Conservation (phyloP, 2,888 invertebrate species). For the Metacarcinus magister region DNA sequence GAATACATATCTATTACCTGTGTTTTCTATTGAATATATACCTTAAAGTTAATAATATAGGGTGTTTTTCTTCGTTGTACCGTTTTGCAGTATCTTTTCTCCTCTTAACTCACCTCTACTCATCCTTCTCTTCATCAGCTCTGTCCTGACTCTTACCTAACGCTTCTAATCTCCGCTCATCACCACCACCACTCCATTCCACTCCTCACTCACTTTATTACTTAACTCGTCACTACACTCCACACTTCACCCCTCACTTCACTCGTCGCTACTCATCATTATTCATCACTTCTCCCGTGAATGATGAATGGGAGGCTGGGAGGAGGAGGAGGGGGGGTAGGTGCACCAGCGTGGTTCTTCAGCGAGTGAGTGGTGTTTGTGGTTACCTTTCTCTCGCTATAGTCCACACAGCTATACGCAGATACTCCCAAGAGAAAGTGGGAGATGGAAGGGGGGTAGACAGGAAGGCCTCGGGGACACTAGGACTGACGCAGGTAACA, state of each 20-base stretch:
- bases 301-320: not conserved
- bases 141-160: not conserved
- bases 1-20: not conserved
- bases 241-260: slow-evolving; percentile 27
- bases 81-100: not conserved
- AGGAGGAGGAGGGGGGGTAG: not conserved
- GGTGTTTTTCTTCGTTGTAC: no score
- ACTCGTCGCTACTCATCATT: slow-evolving; percentile 17
- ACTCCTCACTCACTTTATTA: slow-evolving; percentile 36
- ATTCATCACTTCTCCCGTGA: not conserved
- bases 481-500: slow-evolving; percentile 6
- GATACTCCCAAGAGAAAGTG: not conserved
- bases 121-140: not conserved
- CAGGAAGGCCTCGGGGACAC: not conserved
- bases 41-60: not conserved
- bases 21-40: not conserved
- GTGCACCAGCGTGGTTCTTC: not conserved
- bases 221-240: slow-evolving; percentile 36
- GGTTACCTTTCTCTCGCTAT: no score
- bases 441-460: not conserved
- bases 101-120: not conserved
- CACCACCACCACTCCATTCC: not conserved
- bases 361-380: not conserved
- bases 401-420: not conserved
- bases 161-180: slow-evolving; percentile 1